These are phyloP conservation scores for Neomonachus schauinslandi DNA, from an alignment of 2,113 vertebrate species.

Conservation along the genomic window DNA sequence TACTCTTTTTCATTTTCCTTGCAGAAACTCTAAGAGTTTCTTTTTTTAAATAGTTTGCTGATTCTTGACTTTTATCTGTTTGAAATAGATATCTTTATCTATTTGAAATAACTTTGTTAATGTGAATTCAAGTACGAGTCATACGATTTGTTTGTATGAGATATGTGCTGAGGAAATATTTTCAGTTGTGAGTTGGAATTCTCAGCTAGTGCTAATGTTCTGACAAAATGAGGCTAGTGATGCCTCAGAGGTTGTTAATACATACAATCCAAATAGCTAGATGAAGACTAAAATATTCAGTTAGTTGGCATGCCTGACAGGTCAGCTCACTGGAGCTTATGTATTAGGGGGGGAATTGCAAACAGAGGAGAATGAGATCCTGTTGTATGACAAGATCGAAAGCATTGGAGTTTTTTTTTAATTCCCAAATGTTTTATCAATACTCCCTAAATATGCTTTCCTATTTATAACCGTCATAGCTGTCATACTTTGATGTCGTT, in stretches of 20 bases:
- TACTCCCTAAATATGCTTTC: not conserved
- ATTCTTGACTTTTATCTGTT: not conserved
- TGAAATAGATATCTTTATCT: constrained; percentile 36
- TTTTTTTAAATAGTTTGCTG: not conserved
- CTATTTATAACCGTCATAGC: not conserved
- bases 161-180: not conserved
- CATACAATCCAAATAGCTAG: not conserved
- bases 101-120: constrained; percentile 45
- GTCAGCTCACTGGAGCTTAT: not conserved
- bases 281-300: not conserved
- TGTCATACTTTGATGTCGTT: not conserved
- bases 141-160: constrained; percentile 34
- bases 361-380: constrained; percentile 65
- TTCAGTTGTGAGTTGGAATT: constrained; percentile 35
- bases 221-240: not conserved
- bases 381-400: not conserved
- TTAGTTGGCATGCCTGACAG: not conserved
- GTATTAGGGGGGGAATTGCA: not conserved
- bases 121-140: not conserved
- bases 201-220: not conserved
- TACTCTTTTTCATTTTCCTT: not conserved
- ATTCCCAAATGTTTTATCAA: not conserved
- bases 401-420: not conserved
- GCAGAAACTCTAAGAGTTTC: not conserved
- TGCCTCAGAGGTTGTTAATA: not conserved